phyloP scores from a whole-genome alignment of 2,888 invertebrate species.

The Camponotus fellah region DNA sequence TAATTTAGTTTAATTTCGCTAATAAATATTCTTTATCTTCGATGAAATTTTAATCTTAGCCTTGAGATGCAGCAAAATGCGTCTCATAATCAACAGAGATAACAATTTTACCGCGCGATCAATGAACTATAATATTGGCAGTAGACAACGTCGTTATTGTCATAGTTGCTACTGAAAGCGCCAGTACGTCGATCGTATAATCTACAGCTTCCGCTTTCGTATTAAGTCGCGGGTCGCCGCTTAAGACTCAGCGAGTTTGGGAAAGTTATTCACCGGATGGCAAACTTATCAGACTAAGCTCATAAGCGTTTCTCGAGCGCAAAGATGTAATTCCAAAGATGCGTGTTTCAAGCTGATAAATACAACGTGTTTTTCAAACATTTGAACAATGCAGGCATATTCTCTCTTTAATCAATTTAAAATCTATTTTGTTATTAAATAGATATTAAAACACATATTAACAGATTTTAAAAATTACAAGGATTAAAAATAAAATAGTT shows the following conservation, averaged over 20 bases:
- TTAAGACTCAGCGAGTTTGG: conserved; percentile 45
- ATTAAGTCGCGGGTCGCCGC: conserved; percentile 57
- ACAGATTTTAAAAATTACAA: neutral
- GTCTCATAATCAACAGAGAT: neutral
- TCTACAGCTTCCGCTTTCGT: conserved; percentile 64
- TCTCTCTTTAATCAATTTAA: neutral
- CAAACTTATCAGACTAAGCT: conserved; percentile 16
- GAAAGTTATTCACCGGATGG: conserved; percentile 23
- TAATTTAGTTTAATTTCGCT: neutral
- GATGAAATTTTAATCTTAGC: neutral
- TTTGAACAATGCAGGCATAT: neutral
- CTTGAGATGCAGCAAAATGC: neutral
- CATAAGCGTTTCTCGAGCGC: conserved; percentile 15
- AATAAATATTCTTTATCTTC: neutral
- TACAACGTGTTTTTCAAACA: neutral
- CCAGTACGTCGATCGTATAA: conserved; percentile 58
- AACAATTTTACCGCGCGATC: conserved; percentile 29
- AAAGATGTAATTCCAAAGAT: conserved; percentile 6
- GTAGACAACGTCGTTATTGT: conserved; percentile 56
- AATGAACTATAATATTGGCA: conserved; percentile 62
- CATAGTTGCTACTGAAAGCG: conserved; percentile 58
- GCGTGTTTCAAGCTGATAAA: neutral
- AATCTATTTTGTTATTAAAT: neutral
- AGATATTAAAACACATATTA: neutral
- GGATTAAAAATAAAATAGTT: neutral